Conservation (phyloP, 2,888 invertebrate species). For the Zygogramma bicolorata region DNA sequence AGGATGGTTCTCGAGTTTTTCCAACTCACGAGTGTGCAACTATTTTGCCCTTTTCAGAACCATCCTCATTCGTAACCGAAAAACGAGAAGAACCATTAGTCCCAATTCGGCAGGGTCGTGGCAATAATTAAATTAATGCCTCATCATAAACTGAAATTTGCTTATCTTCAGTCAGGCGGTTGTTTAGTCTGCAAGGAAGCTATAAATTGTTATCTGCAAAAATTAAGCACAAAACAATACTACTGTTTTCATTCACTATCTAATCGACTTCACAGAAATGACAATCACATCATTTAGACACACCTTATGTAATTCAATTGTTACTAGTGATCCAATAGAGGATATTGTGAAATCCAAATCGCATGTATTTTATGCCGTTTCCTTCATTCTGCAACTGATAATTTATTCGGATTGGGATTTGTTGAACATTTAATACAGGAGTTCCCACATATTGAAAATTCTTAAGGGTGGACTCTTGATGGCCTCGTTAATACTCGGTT, state of each 20-base stretch:
- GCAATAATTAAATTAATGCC: background rate
- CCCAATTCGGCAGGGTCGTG: no score
- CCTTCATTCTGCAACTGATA: background rate
- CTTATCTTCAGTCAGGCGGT: background rate
- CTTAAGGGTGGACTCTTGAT: no score
- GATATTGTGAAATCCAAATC: background rate
- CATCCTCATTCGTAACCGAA: no score
- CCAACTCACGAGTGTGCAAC: no score
- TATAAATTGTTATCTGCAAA: background rate
- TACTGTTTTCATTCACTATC: background rate
- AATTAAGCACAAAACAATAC: background rate
- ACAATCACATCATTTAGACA: background rate
- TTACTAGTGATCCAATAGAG: background rate
- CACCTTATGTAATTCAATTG: slow-evolving; percentile 12
- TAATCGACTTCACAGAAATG: background rate
- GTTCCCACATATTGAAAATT: no score
- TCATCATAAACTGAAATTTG: background rate
- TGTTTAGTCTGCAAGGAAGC: background rate
- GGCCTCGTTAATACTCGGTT: no score
- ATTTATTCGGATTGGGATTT: background rate
- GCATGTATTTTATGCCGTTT: background rate
- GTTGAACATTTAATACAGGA: no score
- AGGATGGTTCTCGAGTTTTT: no score
- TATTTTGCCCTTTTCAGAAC: no score
- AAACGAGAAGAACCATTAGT: no score